Evolutionary conservation across 1,140 invertebrate genomes (phyloP), one percentile per base, ranked within the genome.

Genomic region (Bombus cullumanus): DNA sequence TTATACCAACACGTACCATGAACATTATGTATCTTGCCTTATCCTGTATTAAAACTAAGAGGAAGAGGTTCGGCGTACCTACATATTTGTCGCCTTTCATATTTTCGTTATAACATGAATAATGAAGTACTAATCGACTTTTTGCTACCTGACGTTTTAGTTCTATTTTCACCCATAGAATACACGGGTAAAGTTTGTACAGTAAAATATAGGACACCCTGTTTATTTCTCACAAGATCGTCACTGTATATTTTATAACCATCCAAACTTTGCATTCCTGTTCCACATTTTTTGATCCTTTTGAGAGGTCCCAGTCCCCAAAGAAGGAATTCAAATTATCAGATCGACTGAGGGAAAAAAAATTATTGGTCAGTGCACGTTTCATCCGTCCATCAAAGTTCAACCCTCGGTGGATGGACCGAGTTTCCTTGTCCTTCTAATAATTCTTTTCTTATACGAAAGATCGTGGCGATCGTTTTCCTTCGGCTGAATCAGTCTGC

Each of bases 321-420:
- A 34, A 22, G 57, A 64, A 41, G 13, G 18, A 39, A 64, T 78
- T 78, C 37, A 78, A 78, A 78, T 78, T 66, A 31, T 41, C n/a
- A 25, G 25, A 31, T n/a, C n/a, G 34, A 57, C 9, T 5, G 39
- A 71, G 37, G 57, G 75, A 12, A n/a, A n/a, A 59, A 62, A 5
- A 9, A 28, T 59, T 78, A 37, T 18, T 66, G 75, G 59, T 31
- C 57, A n/a, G n/a, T 41, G 0, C 57, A 78, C 75, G 75, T 66
- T 43, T 39, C 57, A 41, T 13, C 31, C 59, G 53, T 76, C 25
- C 47, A 39, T 76, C 74, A 76, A 59, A 59, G 53, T 59, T 39
- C 5, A 10, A 76, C 28, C 57, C 75, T 34, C 57, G 59, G 22
- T 18, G 15, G 18, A 57, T 37, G 25, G 8, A 25, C 28, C 59